phyloP scores from a whole-genome alignment of 2,888 invertebrate genomes.

The Drosophila tripunctata region DNA sequence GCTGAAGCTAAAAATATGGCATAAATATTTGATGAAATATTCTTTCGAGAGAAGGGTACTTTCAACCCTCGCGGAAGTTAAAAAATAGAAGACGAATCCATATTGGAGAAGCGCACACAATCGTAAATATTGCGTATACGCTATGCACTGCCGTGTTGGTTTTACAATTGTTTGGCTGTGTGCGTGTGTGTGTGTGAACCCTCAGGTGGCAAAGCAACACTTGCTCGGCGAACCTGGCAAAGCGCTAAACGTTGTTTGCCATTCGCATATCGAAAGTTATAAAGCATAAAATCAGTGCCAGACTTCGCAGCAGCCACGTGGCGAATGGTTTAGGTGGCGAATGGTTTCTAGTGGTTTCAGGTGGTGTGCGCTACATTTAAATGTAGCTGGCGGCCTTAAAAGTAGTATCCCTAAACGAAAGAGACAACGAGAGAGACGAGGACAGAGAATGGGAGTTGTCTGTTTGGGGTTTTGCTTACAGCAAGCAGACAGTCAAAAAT shows the following conservation, averaged over 20 bases:
- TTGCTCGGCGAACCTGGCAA: conserved; percentile 58
- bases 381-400: conserved; percentile 76
- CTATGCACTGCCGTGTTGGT: conserved; percentile 14
- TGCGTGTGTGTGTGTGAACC: too few relatives aligned
- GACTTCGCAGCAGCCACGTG: conserved; percentile 37
- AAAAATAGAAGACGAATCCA: conserved; percentile 10
- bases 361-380: conserved; percentile 64
- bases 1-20: conserved; percentile 74
- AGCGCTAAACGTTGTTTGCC: conserved; percentile 72
- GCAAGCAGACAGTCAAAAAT: conserved; percentile 73
- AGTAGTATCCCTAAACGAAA: conserved; percentile 36
- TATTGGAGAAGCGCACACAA: conserved; percentile 27
- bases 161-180: too few relatives aligned
- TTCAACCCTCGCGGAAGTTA: conserved; percentile 33
- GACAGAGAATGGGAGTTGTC: conserved; percentile 16
- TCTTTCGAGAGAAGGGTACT: conserved; percentile 36
- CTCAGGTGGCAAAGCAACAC: conserved; percentile 76
- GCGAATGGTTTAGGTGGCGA: background rate
- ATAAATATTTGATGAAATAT: conserved; percentile 77
- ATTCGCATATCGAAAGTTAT: conserved; percentile 82
- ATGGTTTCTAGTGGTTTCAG: conserved; percentile 17
- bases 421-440: background rate
- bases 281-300: conserved; percentile 83
- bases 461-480: conserved; percentile 54
- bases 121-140: conserved; percentile 69